A percentile compares a stretch with the other conserved stretches of the same genome.
Evolutionary conservation across 1,140 invertebrate species (phyloP).

Genomic region (Sesamia nonagrioides): DNA sequence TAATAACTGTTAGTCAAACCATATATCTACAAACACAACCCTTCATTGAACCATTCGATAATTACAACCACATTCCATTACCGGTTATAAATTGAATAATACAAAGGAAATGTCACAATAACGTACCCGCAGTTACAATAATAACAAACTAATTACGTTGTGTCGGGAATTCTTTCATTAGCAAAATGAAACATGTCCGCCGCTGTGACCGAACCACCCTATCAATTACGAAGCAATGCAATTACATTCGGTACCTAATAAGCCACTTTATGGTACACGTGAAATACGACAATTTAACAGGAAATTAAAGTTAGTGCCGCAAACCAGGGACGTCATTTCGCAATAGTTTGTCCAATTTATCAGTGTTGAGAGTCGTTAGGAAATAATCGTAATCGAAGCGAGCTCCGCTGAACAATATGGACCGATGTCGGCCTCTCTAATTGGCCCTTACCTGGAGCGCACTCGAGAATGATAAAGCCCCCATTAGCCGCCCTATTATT

Average conservation of each 20-base stretch:
- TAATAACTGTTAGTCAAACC: neutral
- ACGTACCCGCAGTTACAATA: conserved; percentile 42
- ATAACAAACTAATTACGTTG: conserved; percentile 46
- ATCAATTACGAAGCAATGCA: conserved; percentile 62
- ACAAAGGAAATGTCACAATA: conserved; percentile 27
- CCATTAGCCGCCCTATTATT: conserved; percentile 87
- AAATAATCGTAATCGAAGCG: conserved; percentile 87
- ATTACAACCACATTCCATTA: conserved; percentile 31
- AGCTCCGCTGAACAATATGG: conserved; percentile 86
- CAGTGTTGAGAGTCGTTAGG: conserved; percentile 82
- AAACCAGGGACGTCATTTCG: conserved; percentile 82
- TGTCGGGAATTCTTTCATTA: conserved; percentile 50
- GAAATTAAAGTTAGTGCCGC: conserved; percentile 77
- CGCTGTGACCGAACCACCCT: conserved; percentile 46
- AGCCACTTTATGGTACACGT: conserved; percentile 50
- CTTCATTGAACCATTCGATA: conserved; percentile 18
- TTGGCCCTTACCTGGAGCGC: conserved; percentile 87
- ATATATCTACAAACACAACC: neutral
- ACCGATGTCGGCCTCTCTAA: conserved; percentile 86
- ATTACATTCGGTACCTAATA: conserved; percentile 60
- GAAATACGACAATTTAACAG: conserved; percentile 73
- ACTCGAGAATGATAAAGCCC: conserved; percentile 87
- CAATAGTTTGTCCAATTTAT: conserved; percentile 87
- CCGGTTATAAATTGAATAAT: conserved; percentile 32
- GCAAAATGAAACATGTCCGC: conserved; percentile 47